Percentiles rank a stretch among this genome's conserved stretches.
phyloP scores from a whole-genome alignment of 2,797 vertebrate genomes.

The Gymnoscopelus braueri region DNA sequence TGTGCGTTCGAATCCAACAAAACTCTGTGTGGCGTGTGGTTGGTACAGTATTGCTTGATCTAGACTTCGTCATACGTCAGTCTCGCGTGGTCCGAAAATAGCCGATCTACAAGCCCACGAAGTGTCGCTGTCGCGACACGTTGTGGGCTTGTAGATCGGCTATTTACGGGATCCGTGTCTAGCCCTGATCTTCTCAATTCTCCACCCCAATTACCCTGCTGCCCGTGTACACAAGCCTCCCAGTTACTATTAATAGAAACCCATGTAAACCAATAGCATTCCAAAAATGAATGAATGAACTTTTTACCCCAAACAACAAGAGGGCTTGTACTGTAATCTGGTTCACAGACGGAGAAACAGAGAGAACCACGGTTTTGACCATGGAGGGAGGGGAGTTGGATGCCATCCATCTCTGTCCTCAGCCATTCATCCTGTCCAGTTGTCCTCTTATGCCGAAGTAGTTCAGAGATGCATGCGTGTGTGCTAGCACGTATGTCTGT shows the following conservation, averaged over 20 bases:
- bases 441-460: too few relatives aligned
- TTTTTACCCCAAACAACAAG: conserved; percentile 75
- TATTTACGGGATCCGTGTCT: too few relatives aligned
- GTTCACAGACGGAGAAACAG: conserved; percentile 45
- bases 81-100: too few relatives aligned
- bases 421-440: conserved; percentile 19
- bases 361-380: not conserved
- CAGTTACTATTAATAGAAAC: conserved; percentile 59
- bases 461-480: too few relatives aligned
- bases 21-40: conserved; percentile 14
- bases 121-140: too few relatives aligned
- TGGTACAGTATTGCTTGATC: not conserved
- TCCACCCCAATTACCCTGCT: conserved; percentile 44
- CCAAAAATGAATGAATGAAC: conserved; percentile 73
- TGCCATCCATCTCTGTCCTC: conserved; percentile 1
- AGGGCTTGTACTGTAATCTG: conserved; percentile 45
- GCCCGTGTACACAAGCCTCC: conserved; percentile 43
- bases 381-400: not conserved
- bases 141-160: too few relatives aligned
- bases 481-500: too few relatives aligned
- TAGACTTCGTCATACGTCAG: too few relatives aligned
- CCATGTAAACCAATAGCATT: conserved; percentile 57
- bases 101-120: too few relatives aligned
- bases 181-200: conserved; percentile 48
- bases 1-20: conserved; percentile 28